phyloP scores from a whole-genome alignment of 2,888 invertebrate genomes.

The Liodrosophila aerea region DNA sequence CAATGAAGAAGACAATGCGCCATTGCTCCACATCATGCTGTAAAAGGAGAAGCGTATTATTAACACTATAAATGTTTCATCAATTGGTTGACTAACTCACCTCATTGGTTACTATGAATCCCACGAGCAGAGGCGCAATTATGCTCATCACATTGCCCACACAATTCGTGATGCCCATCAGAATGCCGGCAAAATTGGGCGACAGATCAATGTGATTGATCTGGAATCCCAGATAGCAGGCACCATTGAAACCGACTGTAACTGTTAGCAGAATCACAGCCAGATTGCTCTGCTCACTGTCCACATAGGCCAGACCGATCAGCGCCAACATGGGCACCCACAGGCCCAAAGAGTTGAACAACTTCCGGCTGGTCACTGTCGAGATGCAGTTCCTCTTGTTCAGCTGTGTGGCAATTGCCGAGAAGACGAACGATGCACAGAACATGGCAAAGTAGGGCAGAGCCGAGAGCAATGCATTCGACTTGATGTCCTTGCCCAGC shows the following conservation, averaged over 20 bases:
- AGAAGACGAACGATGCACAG: constrained; percentile 87
- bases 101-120: constrained; percentile 87
- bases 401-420: constrained; percentile 85
- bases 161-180: constrained; percentile 92
- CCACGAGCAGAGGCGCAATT: constrained; percentile 89
- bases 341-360: constrained; percentile 85
- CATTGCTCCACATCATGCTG: constrained; percentile 87
- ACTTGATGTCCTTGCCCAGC: constrained; percentile 87
- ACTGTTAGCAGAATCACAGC: constrained; percentile 87
- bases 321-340: constrained; percentile 88
- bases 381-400: constrained; percentile 76
- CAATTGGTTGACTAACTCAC: constrained; percentile 80
- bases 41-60: constrained; percentile 56
- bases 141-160: constrained; percentile 91
- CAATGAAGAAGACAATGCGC: constrained; percentile 89
- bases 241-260: constrained; percentile 90
- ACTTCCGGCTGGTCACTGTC: constrained; percentile 82
- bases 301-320: constrained; percentile 85
- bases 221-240: constrained; percentile 90
- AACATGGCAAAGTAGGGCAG: constrained; percentile 90
- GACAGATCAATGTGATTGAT: constrained; percentile 93
- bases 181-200: constrained; percentile 91
- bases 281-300: constrained; percentile 77
- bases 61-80: background rate
- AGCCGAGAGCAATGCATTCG: constrained; percentile 88